Percentiles rank a stretch among this genome's conserved stretches.
Conservation (phyloP, 2,797 vertebrate genomes). For the Rhabdomys pumilio region DNA sequence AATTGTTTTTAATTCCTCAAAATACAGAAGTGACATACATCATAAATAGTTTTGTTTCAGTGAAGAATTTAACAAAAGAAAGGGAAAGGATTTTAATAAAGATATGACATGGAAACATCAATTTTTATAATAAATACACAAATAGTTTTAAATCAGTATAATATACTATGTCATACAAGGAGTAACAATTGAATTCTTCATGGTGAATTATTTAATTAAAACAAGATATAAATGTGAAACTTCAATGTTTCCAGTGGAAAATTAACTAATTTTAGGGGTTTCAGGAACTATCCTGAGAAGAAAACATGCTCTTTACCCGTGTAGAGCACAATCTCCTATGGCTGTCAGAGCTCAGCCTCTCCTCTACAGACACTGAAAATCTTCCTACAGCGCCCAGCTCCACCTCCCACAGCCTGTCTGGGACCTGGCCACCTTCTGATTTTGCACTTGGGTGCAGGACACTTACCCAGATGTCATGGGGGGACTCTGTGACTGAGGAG, state of each 20-base stretch:
- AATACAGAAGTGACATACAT: background rate
- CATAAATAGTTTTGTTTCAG: background rate
- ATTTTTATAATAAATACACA: background rate
- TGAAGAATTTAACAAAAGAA: background rate
- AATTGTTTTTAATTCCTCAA: background rate
- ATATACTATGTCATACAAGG: background rate
- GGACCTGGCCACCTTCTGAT: too few species aligned
- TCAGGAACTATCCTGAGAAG: background rate
- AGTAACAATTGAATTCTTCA: background rate
- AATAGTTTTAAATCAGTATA: background rate
- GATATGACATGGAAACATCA: background rate
- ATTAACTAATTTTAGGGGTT: background rate
- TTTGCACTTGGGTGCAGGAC: background rate
- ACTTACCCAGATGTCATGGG: background rate
- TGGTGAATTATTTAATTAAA: background rate
- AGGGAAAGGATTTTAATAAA: background rate
- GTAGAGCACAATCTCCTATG: too few species aligned
- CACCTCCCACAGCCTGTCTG: background rate
- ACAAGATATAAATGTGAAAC: background rate
- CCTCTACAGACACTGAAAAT: background rate
- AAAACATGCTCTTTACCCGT: fast-evolving
- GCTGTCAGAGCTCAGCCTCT: too few species aligned
- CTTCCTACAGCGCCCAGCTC: background rate
- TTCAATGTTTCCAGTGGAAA: background rate
- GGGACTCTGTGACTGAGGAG: background rate